Evolutionary conservation across 2,113 vertebrate genomes (phyloP).

Genomic region (Orthonyx spaldingii): DNA sequence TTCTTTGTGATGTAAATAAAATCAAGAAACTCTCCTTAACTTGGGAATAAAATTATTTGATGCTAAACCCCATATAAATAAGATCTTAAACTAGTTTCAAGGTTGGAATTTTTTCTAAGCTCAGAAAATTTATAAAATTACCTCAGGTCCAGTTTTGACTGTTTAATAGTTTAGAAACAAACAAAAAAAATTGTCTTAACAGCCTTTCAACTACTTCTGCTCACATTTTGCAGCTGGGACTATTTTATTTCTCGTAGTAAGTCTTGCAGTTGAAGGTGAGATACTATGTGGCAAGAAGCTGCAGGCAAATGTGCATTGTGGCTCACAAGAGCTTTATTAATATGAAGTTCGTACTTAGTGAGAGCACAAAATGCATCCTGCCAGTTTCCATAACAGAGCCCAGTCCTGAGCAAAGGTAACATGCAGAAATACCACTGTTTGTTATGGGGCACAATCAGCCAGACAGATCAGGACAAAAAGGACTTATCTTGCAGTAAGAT

Average conservation of each 20-base stretch:
- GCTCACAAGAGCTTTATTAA: neutral
- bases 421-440: neutral
- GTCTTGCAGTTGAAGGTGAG: neutral
- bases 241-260: neutral
- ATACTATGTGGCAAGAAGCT: neutral
- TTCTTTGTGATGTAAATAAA: neutral
- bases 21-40: neutral
- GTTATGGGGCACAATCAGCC: neutral
- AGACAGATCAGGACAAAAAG: neutral
- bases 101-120: neutral
- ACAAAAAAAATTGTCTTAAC: neutral
- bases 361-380: neutral
- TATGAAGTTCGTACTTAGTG: neutral
- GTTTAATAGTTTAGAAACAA: neutral
- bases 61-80: neutral
- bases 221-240: neutral
- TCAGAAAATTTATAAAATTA: neutral
- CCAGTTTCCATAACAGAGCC: neutral
- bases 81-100: neutral
- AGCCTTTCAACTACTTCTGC: neutral
- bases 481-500: neutral
- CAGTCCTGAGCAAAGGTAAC: neutral
- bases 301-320: neutral
- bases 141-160: neutral
- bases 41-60: neutral